Evolutionary conservation across 2,888 invertebrate genomes (phyloP).

Genomic region (Ctenicera cuprea): DNA sequence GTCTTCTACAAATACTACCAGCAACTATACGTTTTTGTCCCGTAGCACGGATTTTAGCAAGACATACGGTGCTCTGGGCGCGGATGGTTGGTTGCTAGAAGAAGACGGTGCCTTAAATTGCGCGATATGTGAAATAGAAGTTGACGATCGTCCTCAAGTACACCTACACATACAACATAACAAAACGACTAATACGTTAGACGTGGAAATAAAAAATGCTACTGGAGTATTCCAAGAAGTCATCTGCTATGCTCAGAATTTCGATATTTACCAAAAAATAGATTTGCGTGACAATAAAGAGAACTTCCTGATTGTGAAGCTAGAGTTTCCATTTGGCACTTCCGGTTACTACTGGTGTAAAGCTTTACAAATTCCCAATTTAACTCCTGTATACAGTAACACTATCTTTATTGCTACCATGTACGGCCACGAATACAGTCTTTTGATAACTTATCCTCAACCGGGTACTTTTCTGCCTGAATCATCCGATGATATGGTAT

Average conservation of each 20-base stretch:
- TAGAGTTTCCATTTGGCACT: not conserved
- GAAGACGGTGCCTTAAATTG: conserved; percentile 16
- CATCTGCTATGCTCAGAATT: conserved; percentile 6
- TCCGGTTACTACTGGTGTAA: conserved; percentile 23
- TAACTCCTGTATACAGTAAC: conserved; percentile 29
- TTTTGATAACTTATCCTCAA: too few relatives aligned
- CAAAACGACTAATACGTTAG: conserved; percentile 15
- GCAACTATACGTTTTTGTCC: conserved; percentile 33
- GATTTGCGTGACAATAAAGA: conserved; percentile 3
- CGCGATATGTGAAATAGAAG: conserved; percentile 38
- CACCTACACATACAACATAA: conserved; percentile 10
- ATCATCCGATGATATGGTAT: too few relatives aligned
- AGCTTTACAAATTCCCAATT: conserved; percentile 26
- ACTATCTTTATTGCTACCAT: conserved; percentile 9
- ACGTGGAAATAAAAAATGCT: conserved; percentile 35
- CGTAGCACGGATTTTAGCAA: not conserved
- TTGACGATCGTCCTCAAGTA: not conserved
- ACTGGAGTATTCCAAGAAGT: conserved; percentile 13
- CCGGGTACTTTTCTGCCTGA: too few relatives aligned
- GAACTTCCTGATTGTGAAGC: not conserved
- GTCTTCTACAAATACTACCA: conserved; percentile 4
- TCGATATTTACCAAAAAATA: not conserved
- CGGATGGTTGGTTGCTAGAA: conserved; percentile 18
- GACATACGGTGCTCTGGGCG: conserved; percentile 16
- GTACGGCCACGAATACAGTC: not conserved